These are phyloP conservation scores for Pemphredon lugubris DNA, from an alignment of 2,888 invertebrate genomes.

Conservation along the genomic window DNA sequence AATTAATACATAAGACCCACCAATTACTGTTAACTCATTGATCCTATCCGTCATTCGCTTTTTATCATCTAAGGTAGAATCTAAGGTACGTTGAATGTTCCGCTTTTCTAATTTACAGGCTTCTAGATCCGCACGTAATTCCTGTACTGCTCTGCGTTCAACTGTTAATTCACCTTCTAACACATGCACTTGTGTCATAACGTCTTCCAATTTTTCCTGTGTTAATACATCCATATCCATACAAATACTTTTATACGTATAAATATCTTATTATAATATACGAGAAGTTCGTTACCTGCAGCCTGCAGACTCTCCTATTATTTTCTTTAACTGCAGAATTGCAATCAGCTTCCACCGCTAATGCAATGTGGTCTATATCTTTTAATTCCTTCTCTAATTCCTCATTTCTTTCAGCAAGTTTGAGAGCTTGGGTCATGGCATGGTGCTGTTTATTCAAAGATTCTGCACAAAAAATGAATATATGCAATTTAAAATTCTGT, in stretches of 20 bases:
- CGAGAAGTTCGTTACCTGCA: conserved; percentile 69
- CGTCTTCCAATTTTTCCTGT: conserved; percentile 82
- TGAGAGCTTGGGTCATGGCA: conserved; percentile 89
- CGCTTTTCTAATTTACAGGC: conserved; percentile 83
- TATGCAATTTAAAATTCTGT: conserved; percentile 1
- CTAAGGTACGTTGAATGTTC: conserved; percentile 83
- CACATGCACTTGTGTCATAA: conserved; percentile 81
- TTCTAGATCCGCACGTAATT: conserved; percentile 81
- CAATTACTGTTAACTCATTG: conserved; percentile 85
- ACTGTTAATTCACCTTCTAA: conserved; percentile 81
- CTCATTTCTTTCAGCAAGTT: conserved; percentile 88
- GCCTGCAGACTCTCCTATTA: conserved; percentile 81
- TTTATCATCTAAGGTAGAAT: conserved; percentile 83
- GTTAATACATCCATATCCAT: conserved; percentile 12
- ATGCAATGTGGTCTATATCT: conserved; percentile 88
- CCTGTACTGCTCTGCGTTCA: conserved; percentile 81
- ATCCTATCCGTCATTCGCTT: conserved; percentile 83
- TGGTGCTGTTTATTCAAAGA: conserved; percentile 88
- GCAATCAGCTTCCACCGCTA: conserved; percentile 89
- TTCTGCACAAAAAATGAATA: conserved; percentile 72
- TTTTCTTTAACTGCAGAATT: conserved; percentile 86
- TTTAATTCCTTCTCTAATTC: conserved; percentile 87
- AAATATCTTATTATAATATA: neutral
- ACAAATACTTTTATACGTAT: neutral
- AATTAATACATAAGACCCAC: conserved; percentile 70